Base-by-base conservation (phyloP, 2,888 invertebrate species). In the Scaptomyza reducta region DNA sequence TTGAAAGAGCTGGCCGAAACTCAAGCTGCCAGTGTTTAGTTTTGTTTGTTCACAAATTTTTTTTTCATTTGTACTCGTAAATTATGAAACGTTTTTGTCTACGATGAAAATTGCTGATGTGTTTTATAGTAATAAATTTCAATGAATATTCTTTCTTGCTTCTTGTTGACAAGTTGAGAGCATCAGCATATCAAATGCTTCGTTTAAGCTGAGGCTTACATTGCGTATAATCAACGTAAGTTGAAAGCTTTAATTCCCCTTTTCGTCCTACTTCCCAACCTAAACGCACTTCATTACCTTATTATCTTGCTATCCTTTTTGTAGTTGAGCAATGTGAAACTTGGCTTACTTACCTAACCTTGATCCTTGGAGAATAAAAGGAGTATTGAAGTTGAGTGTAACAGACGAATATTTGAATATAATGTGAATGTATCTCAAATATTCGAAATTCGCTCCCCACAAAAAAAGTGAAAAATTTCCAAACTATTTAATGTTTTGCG, bases 191-290 rank as follows among this genome's bases (percentile, higher is more conserved):
- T 18, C 5, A 51, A 22, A 54, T 31, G 10, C 2, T 31, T 31
- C 9, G 10, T 31, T 33, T n/a, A 46, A 14, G 18, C 46, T n/a
- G 58, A 33, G 14, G 10, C 2, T 25, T 50, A 10, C 50, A 25
- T 27, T 10, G n/a, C 16, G 11, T 35, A 27, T 22, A 72, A 77
- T 78, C 14, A 67, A 70, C 49, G 66, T 73, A 63, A 78, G 78
- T 80, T 40, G 11, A 38, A 47, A 35, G 14, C 49, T 49, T 60
- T 35, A 54, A 29, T 35, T 11, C 14, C 54, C 45, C 25, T 50
- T 66, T 9, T 7, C 25, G 11, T 11, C 40, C 4, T 27, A 50
- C 25, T 50, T 66, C 10, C n/a, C 25, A n/a, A n/a, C 40, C 4
- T 27, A 29, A 10, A n/a, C 16, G 3, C 5, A 1, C 16, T 31